phyloP scores from a whole-genome alignment of 2,797 vertebrate genomes.

The Thalassophryne amazonica region DNA sequence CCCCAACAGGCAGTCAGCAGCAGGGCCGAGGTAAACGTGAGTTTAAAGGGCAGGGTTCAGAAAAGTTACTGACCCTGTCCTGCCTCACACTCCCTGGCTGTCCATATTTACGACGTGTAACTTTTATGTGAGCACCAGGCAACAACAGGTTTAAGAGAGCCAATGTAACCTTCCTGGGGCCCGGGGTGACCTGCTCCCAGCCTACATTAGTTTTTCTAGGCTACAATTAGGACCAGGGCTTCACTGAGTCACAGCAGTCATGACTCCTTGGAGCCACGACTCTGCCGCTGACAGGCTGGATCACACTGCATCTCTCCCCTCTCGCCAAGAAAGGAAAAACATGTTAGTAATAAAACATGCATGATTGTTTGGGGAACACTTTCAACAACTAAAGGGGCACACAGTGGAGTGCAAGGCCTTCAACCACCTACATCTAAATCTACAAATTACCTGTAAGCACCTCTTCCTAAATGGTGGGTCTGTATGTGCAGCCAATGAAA shows the following conservation, averaged over 20 bases:
- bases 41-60: slow-evolving; percentile 73
- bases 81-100: slow-evolving; percentile 52
- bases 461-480: no score
- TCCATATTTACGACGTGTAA: slow-evolving; percentile 81
- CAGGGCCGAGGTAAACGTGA: slow-evolving; percentile 58
- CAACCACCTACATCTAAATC: no score
- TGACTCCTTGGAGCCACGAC: slow-evolving; percentile 20
- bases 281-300: slow-evolving; percentile 1
- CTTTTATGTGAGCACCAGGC: slow-evolving; percentile 78
- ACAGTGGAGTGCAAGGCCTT: no score
- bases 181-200: slow-evolving; percentile 59
- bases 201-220: slow-evolving; percentile 64
- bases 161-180: slow-evolving; percentile 72
- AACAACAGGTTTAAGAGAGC: slow-evolving; percentile 80
- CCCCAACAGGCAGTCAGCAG: slow-evolving; percentile 40
- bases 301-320: slow-evolving; percentile 12
- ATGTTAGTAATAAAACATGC: slow-evolving; percentile 8
- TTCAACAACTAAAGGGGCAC: no score
- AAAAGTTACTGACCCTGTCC: slow-evolving; percentile 50
- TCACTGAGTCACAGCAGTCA: slow-evolving; percentile 64
- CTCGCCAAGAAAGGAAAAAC: slow-evolving; percentile 13
- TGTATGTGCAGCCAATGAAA: no score
- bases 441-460: no score
- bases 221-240: slow-evolving; percentile 70
- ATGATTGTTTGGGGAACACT: no score